Percentiles rank a stretch among this genome's conserved stretches.
Conservation (phyloP, 2,888 invertebrate species). For the Ernsta delagoae region DNA sequence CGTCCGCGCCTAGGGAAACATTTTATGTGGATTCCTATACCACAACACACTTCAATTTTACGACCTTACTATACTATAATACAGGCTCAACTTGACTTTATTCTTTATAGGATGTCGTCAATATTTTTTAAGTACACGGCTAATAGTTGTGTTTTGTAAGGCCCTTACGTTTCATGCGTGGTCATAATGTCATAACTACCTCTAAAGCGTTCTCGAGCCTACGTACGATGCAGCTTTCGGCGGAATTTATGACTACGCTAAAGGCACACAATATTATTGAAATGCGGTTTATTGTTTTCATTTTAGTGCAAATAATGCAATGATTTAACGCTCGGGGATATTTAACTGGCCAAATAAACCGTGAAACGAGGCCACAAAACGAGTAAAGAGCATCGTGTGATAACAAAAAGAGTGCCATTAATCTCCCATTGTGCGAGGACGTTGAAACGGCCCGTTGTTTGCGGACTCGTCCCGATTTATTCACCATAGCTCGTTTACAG, state of each 20-base stretch:
- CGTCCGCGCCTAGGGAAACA: slow-evolving; percentile 52
- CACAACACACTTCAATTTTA: slow-evolving; percentile 75
- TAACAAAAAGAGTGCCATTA: slow-evolving; percentile 80
- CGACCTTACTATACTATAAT: slow-evolving; percentile 65
- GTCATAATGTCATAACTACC: slow-evolving; percentile 20
- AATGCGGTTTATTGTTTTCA: slow-evolving; percentile 56
- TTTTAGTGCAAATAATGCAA: slow-evolving; percentile 57
- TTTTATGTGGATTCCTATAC: slow-evolving; percentile 77
- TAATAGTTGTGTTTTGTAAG: slow-evolving; percentile 59
- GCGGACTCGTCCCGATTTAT: slow-evolving; percentile 71
- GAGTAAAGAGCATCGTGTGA: slow-evolving; percentile 76
- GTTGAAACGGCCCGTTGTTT: slow-evolving; percentile 75
- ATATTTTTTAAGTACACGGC: slow-evolving; percentile 64
- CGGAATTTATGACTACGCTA: slow-evolving; percentile 25
- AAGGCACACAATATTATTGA: slow-evolving; percentile 41
- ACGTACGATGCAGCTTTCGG: slow-evolving; percentile 7
- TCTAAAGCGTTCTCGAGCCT: slow-evolving; percentile 22
- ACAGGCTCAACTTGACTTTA: slow-evolving; percentile 60
- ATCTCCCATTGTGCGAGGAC: slow-evolving; percentile 78
- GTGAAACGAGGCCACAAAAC: slow-evolving; percentile 81
- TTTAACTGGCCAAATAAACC: slow-evolving; percentile 77
- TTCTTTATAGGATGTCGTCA: slow-evolving; percentile 68
- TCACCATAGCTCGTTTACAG: slow-evolving; percentile 67
- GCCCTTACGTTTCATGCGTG: slow-evolving; percentile 21
- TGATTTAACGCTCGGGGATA: slow-evolving; percentile 73